Conservation (phyloP, 1,140 invertebrate genomes). For the Yoshiicerus persimilis region DNA sequence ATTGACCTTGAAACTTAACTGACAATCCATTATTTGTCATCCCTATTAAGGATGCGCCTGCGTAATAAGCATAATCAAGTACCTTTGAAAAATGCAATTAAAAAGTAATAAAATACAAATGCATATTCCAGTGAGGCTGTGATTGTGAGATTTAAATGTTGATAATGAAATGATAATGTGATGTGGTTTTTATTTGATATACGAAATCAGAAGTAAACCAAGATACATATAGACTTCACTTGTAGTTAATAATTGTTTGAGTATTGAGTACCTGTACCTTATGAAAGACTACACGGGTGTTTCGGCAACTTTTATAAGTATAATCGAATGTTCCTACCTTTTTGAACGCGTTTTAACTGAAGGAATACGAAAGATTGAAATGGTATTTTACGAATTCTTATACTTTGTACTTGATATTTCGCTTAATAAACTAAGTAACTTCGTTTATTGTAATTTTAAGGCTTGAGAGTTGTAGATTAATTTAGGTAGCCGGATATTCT, state of each 20-base stretch:
- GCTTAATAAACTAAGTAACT: too few species aligned
- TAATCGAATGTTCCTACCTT: background rate
- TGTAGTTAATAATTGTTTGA: background rate
- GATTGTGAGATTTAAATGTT: background rate
- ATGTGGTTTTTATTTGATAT: background rate
- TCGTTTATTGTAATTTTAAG: too few species aligned
- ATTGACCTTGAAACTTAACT: background rate
- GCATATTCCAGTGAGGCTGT: background rate
- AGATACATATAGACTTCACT: background rate
- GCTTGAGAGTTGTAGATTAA: background rate
- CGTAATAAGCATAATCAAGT: background rate
- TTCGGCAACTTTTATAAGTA: background rate
- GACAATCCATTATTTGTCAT: background rate
- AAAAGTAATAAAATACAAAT: background rate
- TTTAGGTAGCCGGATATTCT: background rate
- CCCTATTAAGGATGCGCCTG: background rate
- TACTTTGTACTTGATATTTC: background rate
- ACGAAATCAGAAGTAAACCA: background rate
- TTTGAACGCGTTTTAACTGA: background rate
- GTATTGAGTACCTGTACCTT: background rate
- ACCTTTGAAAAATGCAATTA: background rate
- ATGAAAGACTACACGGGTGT: background rate
- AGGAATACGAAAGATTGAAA: background rate
- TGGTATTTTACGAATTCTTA: background rate
- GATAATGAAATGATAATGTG: background rate